Base-by-base conservation (phyloP, 2,797 vertebrate species). In the Rhadinocentrus ornatus region DNA sequence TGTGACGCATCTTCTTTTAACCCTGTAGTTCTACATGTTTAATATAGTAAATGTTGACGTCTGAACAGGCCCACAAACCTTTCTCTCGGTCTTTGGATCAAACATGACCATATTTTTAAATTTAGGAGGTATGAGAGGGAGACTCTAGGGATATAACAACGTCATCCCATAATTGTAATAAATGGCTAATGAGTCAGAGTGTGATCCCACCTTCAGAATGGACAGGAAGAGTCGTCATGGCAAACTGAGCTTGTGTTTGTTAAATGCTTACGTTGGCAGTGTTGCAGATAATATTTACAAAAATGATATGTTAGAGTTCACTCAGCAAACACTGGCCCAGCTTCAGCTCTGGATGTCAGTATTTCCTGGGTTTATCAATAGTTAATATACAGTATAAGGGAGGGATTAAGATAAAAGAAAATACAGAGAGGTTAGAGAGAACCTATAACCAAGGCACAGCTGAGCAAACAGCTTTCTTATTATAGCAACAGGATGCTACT, bases 401-500 rank as follows among this genome's bases (percentile, higher is more conserved):
- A 18, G 18, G 15, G 39, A 41, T 41, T 16, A 41, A 32, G 39
- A 15, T 0, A 54, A 24, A 13, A 44, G 22, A 52, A 26, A 10
- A 39, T 22, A 18, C 31, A 29, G 54, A 39, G 18, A 1, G 0
- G n/a, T 69, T 71, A 31, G 61, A 24, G 22, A 13, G 20, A 65
- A 37, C 15, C 56, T 44, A 18, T 53, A 62, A 52, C 31, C 1
- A 0, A n/a, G 69, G 13, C 13, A 0, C 89, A 92, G 92, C 91
- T 90, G 90, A 83, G 73, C 82, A 91, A 91, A 92, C 44, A 89
- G 24, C 0, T 26, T 41, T 32, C 35, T 7, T 50, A 54, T 58
- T 55, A 39, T 15, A 55, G 60, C 64, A 39, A 61, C 41, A 15
- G n/a, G 65, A 71, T 6, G 64, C 35, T n/a, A 10, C 62, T 55